Evolutionary conservation across 2,113 vertebrate genomes (phyloP).

Genomic region (Gavia stellata): DNA sequence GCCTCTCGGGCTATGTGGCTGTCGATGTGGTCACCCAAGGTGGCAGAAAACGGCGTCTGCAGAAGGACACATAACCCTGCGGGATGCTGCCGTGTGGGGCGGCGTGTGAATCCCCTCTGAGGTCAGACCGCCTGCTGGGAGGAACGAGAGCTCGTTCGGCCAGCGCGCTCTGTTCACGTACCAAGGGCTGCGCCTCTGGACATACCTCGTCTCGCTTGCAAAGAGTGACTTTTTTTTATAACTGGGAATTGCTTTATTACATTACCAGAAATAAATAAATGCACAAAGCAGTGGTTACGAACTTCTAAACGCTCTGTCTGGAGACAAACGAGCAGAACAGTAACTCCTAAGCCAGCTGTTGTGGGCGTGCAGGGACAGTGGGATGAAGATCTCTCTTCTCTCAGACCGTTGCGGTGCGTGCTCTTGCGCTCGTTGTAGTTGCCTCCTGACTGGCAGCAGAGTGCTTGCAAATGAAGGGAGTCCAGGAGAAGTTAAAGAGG

Average conservation of each 20-base stretch:
- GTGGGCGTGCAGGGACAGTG: background rate
- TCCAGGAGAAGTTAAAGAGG: background rate
- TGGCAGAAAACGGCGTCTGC: background rate
- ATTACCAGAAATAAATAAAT: background rate
- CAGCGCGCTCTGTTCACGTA: rapidly evolving
- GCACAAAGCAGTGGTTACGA: background rate
- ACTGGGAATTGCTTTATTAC: background rate
- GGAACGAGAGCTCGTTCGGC: background rate
- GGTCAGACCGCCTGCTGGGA: background rate
- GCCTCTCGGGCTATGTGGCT: background rate
- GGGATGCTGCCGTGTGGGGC: background rate
- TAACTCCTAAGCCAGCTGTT: background rate
- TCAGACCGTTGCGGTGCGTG: background rate
- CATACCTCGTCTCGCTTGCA: rapidly evolving
- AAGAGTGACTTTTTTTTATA: background rate
- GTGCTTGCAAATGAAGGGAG: background rate
- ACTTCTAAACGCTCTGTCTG: background rate
- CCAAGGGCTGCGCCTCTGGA: background rate
- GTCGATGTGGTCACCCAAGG: background rate
- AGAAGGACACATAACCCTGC: rapidly evolving
- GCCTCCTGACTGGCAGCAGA: background rate
- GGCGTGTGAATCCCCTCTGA: background rate
- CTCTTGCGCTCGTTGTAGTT: rapidly evolving
- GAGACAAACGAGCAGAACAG: background rate
- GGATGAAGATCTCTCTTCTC: background rate